A percentile compares a stretch with the other conserved stretches of the same genome.
phyloP scores from a whole-genome alignment of 2,888 invertebrate genomes.

The Idaea dimidiata region DNA sequence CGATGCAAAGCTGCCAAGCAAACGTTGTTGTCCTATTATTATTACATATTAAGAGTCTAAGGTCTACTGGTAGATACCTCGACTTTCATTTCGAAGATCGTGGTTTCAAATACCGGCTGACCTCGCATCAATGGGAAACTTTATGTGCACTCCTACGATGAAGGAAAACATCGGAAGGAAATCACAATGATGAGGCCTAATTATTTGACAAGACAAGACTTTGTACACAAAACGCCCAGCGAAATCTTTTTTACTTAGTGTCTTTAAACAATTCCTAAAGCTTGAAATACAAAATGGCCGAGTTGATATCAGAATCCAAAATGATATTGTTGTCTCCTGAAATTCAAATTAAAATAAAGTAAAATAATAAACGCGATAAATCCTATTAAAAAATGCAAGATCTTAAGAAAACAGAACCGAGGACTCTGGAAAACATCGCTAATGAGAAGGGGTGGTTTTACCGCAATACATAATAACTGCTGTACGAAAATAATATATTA shows the following conservation, averaged over 20 bases:
- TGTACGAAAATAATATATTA: not conserved
- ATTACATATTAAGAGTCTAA: too few species aligned
- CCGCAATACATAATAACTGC: not conserved
- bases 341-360: not conserved
- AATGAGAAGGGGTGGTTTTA: not conserved
- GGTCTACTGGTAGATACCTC: too few species aligned
- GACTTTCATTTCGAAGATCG: too few species aligned
- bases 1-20: too few species aligned
- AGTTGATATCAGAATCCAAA: not conserved
- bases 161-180: too few species aligned
- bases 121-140: too few species aligned
- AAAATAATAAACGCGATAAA: not conserved
- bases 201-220: too few species aligned
- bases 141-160: too few species aligned
- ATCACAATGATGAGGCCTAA: too few species aligned
- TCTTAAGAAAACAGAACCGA: not conserved
- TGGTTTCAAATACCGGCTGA: too few species aligned
- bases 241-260: not conserved
- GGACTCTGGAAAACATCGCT: not conserved
- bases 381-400: not conserved
- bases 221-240: too few species aligned
- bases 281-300: not conserved
- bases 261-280: not conserved
- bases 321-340: not conserved
- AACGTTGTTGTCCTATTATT: too few species aligned